These are phyloP conservation scores for Procambarus virginalis DNA, from an alignment of 1,140 invertebrate genomes.

Conservation along the genomic window DNA sequence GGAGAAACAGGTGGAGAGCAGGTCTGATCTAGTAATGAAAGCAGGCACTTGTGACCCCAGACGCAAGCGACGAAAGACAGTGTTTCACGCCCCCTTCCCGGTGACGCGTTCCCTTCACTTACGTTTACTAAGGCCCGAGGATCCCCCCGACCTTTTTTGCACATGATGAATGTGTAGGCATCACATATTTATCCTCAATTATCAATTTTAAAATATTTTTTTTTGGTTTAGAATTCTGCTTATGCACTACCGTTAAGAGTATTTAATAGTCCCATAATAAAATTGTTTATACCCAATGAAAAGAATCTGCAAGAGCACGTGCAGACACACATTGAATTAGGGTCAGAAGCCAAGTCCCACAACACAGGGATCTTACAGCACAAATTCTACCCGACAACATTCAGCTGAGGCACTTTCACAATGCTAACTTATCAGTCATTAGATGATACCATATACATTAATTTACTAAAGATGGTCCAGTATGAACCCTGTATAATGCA, in stretches of 20 bases:
- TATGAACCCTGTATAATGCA: neutral
- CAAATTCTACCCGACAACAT: slow-evolving; percentile 17
- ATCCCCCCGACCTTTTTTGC: neutral
- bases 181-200: neutral
- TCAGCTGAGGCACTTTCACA: slow-evolving; percentile 14
- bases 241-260: neutral
- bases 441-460: neutral
- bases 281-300: neutral
- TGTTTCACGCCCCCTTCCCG: neutral
- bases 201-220: neutral
- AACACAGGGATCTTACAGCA: neutral
- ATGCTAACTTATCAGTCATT: slow-evolving; percentile 4
- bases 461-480: neutral
- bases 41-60: slow-evolving; percentile 12
- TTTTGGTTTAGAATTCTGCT: neutral
- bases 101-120: neutral
- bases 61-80: neutral
- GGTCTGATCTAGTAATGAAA: neutral
- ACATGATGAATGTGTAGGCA: neutral
- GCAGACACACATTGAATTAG: neutral
- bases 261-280: neutral
- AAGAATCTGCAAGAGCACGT: neutral
- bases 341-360: neutral
- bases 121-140: neutral
- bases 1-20: neutral